A percentile compares a stretch with the other conserved stretches of the same genome.
phyloP scores from a whole-genome alignment of 2,113 vertebrate genomes.

The Cebus imitator region DNA sequence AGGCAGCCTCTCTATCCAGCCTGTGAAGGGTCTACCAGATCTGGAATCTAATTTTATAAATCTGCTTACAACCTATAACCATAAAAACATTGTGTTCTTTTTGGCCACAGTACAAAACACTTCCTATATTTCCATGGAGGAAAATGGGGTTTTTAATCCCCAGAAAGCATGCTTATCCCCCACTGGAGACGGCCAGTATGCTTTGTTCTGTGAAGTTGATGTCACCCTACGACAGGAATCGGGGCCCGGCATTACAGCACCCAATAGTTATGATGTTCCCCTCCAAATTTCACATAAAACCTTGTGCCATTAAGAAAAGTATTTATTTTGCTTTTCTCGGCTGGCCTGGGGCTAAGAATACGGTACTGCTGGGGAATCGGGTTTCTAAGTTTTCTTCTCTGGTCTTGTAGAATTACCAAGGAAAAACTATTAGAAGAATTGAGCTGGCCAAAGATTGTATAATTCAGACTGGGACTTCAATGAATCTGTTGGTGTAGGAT shows the following conservation, averaged over 20 bases:
- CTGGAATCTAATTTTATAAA: not conserved
- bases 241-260: not conserved
- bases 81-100: not conserved
- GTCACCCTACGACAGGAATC: not conserved
- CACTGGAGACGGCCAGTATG: fast-evolving
- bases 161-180: not conserved
- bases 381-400: not conserved
- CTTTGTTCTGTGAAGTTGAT: not conserved
- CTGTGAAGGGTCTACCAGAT: not conserved
- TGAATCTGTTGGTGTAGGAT: not conserved
- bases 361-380: not conserved
- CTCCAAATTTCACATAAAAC: not conserved
- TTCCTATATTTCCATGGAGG: not conserved
- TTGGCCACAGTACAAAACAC: not conserved
- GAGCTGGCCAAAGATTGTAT: not conserved
- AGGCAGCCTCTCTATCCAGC: fast-evolving
- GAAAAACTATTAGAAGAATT: not conserved
- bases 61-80: not conserved
- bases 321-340: not conserved
- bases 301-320: not conserved
- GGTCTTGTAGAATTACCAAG: not conserved
- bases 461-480: not conserved
- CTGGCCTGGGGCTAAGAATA: not conserved
- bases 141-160: not conserved
- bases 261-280: not conserved